Evolutionary conservation across 2,888 invertebrate species (phyloP).

Genomic region (Eristalis intricaria): DNA sequence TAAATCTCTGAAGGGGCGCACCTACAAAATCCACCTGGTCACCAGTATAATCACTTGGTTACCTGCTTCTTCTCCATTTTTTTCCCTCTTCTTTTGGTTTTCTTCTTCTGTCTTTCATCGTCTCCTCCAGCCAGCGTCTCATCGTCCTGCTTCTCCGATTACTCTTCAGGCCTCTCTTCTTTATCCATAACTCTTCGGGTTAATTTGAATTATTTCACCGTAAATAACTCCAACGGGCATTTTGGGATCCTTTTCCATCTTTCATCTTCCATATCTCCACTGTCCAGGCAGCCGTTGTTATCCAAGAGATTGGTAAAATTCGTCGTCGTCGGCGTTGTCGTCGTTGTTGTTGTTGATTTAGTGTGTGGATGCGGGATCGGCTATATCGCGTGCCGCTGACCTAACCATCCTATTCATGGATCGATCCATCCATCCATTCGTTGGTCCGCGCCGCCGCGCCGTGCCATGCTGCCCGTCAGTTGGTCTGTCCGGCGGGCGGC

Average conservation of each 20-base stretch:
- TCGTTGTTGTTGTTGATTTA: conserved; percentile 13
- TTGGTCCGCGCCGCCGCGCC: not conserved
- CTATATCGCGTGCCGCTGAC: conserved; percentile 66
- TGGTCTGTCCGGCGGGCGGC: conserved; percentile 45
- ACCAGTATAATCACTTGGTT: conserved; percentile 64
- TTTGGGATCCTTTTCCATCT: conserved; percentile 34
- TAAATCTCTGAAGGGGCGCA: conserved; percentile 45
- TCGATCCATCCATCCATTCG: conserved; percentile 49
- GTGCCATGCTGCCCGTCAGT: conserved; percentile 19
- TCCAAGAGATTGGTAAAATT: conserved; percentile 72
- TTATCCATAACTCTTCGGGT: conserved; percentile 73
- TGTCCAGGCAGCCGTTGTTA: conserved; percentile 54
- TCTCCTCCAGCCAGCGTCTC: conserved; percentile 46
- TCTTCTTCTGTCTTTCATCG: not conserved
- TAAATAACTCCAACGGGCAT: conserved; percentile 78
- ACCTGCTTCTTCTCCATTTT: conserved; percentile 21
- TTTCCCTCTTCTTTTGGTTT: too few relatives aligned
- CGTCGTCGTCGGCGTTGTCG: not conserved
- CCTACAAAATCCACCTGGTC: conserved; percentile 69
- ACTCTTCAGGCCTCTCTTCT: conserved; percentile 31
- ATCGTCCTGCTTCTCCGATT: not conserved
- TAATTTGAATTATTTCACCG: conserved; percentile 80
- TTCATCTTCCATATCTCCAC: conserved; percentile 14
- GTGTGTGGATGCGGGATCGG: conserved; percentile 38
- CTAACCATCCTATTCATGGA: conserved; percentile 61